Evolutionary conservation across 2,888 invertebrate species (phyloP), one percentile per base, ranked within the genome.

Genomic region (Cyrtodaria siliqua): DNA sequence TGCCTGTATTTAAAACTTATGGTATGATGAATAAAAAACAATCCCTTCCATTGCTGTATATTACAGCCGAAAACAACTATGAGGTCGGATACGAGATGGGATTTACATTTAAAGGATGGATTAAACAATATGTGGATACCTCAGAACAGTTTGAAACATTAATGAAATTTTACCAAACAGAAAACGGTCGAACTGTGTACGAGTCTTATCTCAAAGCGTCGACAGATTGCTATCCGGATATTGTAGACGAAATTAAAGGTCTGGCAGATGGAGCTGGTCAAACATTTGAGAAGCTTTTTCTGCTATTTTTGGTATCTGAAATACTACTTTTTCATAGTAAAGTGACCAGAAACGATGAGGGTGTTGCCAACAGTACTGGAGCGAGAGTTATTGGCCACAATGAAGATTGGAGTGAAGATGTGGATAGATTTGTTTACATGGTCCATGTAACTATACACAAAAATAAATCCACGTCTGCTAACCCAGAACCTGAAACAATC

Each of bases 171-270:
- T 69, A 61, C 33, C 16, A n/a, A 12, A 18, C 4, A 3, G 27
- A 33, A 0, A 24, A 56, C 4, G 70, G 70, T 12, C 26, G 38
- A 18, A 12, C 29, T 6, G 38, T 57, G n/a, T 42, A 55, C 23
- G 38, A 61, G 20, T 14, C 33, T 8, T 62, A 70, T 20, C n/a
- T 62, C 16, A 9, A 20, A 23, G 55, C 56, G n/a, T 44, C 47
- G 18, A 18, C 47, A 16, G 18, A 62, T 16, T 62, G 44, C 9
- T 47, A 62, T 49, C 62, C 70, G 18, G 33, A 70, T n/a, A 70
- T 70, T 16, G 55, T 62, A 29, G 47, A 53, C n/a, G 70, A 70
- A 57, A 62, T 70, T n/a, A 60, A 44, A 9, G 70, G 70, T n/a
- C 47, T 70, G 33, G 70, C 70, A 3, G 62, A 61, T 12, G 70